Base-by-base conservation (phyloP, 2,113 vertebrate species). In the Mystacornis crossleyi region DNA sequence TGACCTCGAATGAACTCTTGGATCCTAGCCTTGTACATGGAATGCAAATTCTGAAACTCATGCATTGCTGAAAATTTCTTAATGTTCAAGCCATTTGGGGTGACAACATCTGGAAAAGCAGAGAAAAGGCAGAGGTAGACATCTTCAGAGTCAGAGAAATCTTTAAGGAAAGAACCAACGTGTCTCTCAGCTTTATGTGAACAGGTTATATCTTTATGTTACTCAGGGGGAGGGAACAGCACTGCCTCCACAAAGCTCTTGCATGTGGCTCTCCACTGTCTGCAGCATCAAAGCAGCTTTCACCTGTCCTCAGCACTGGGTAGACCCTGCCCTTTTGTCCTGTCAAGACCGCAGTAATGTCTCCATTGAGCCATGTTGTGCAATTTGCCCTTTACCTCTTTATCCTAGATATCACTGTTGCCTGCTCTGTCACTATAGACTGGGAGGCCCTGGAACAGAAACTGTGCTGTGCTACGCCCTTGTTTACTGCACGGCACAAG, bases 41-140 rank as follows among this genome's bases (percentile, higher is more conserved):
- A 98, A 92, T 99, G 99, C 57, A 99, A 97, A 98, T 99, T 99
- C 98, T 99, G 99, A 97, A 99, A 99, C 90, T 99, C 99, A 21
- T 99, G 99, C 97, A 99, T 98, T 67, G 99, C 99, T 34, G 99
- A 99, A 98, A 99, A 99, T 97, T 99, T 99, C 98, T 99, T 99
- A 92, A 99, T 98, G 50, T 99, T 99, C 93, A 99, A 98, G 45
- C 99, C 99, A 15, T 99, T 99, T 17, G 99, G 99, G 58, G 99
- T 99, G 86, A 99, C 96, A 55, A 99, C 98, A 97, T 99, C 99
- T 99, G 97, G 72, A 96, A 95, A 95, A 97, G 85, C 57, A 98
- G 82, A 96, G 67, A 67, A 92, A 95, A 97, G 74, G 90, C 58
- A 95, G 89, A 79, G 40, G 67, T 40, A 94, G 73, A 91, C 74